Evolutionary conservation across 1,140 invertebrate genomes (phyloP), one percentile per base, ranked within the genome.

Genomic region (Hylaeus volcanicus): DNA sequence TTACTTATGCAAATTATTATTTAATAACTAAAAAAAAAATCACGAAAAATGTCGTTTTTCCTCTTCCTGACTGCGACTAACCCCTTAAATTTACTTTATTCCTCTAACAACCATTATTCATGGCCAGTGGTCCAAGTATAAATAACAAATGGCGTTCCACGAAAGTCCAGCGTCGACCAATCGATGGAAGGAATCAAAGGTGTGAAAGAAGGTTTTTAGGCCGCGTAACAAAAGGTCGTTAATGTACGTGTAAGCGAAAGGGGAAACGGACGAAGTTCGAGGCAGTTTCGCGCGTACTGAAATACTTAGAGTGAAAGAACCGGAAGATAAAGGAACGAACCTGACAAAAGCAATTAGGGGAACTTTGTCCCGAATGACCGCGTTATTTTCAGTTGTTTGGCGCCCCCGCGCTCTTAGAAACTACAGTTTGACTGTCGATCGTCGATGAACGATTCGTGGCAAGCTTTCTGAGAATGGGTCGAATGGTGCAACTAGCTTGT

Each of bases 301-400:
- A 11, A 71, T 63, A 69, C 55, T 76, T 71, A 71, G 61, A 41
- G 68, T n/a, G 74, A 76, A 81, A 61, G 69, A 73, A 55, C 61
- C 51, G 61, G 9, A 55, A 70, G 60, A 73, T 85, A 82, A 85
- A 86, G 71, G 78, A 85, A 73, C 58, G 41, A 45, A 39, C 53
- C 58, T 64, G 70, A 74, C 71, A 76, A 73, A 82, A 82, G 72
- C 74, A 85, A 86, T 86, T 86, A 85, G 56, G 48, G 78, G 55
- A 78, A 85, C 37, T 82, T 82, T 74, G 73, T 79, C 71, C 58
- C 14, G 15, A 76, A 43, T 41, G 55, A 58, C 55, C 58, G 12
- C 4, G 12, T 37, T 58, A 71, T 61, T 70, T 77, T 69, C 65
- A 15, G 1, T 37, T n/a, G 11, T 65, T 60, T n/a, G 53, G 60